Evolutionary conservation across 2,888 invertebrate genomes (phyloP), one percentile per base, ranked within the genome.

Genomic region (Dexiosoma caninum): DNA sequence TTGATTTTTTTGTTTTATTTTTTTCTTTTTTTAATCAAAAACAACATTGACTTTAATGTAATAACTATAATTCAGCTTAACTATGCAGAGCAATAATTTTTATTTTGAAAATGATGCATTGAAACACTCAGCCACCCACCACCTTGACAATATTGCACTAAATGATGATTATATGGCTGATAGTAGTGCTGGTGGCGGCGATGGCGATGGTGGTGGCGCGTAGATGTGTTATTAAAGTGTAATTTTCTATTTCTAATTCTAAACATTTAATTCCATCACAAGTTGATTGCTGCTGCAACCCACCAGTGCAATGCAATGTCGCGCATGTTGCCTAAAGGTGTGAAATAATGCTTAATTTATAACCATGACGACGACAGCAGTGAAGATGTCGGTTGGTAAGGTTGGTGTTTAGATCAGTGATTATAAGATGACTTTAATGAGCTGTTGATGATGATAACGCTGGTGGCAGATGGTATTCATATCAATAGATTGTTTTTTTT

Each of bases 331-430:
- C 72, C 62, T 27, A 27, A 67, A 75, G 75, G 75, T 75, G 75
- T 75, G 67, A 67, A 67, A 67, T 59, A 74, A 74, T 75, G 57
- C 67, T 75, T 67, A 59, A 75, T 75, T 57, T 67, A 67, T 67
- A 66, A 16, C 9, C 59, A 60, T 67, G 59, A 42, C 46, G 57
- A 30, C 19, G 35, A 23, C 44, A 21, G 27, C 19, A 2, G 16
- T 10, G 27, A 14, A 51, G 44, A 44, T 19, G 44, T 44, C 16
- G n/a, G 40, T 5, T 69, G 16, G 4, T 40, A 12, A 49, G 30
- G 60, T 32, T 32, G 49, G 12, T 60, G 60, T 44, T 4, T 49
- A 55, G 53, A 55, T 55, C 67, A 55, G 27, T 55, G 67, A 55
- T 69, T 55, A 44, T 2, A 44, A 53, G 42, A 55, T 69, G 67